These are phyloP conservation scores for Dione vanillae DNA, from an alignment of 2,888 invertebrate genomes.

Conservation along the genomic window DNA sequence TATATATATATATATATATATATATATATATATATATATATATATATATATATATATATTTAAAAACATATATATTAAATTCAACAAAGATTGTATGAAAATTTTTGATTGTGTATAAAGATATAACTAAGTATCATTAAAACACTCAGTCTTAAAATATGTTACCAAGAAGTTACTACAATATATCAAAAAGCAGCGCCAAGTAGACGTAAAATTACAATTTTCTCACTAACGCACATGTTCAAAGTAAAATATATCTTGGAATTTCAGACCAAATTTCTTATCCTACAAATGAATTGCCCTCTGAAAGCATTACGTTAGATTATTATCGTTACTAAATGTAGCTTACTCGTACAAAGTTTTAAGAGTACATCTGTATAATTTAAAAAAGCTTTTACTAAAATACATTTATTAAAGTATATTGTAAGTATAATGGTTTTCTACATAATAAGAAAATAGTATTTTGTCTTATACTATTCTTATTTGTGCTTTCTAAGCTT, in stretches of 20 bases:
- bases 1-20: no score
- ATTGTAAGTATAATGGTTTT: neutral
- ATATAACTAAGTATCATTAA: no score
- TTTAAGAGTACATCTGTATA: neutral
- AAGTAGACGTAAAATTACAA: neutral
- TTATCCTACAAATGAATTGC: conserved; percentile 10
- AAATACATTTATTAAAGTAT: neutral
- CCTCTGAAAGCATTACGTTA: neutral
- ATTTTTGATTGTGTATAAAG: no score
- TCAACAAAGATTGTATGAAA: no score
- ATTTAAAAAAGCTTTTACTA: neutral
- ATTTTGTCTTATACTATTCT: neutral
- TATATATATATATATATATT: no score
- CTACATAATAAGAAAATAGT: neutral
- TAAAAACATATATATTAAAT: no score
- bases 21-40: no score
- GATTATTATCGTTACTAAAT: conserved; percentile 1
- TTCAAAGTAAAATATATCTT: conserved; percentile 5
- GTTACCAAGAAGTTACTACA: neutral
- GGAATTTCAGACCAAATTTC: neutral
- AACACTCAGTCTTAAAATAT: neutral
- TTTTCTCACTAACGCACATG: conserved; percentile 7
- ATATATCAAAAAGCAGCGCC: neutral
- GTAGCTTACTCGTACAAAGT: neutral
- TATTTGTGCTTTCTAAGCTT: no score